These are phyloP conservation scores for Caenorhabditis remanei DNA, from an alignment of 1,140 invertebrate genomes.

Conservation along the genomic window DNA sequence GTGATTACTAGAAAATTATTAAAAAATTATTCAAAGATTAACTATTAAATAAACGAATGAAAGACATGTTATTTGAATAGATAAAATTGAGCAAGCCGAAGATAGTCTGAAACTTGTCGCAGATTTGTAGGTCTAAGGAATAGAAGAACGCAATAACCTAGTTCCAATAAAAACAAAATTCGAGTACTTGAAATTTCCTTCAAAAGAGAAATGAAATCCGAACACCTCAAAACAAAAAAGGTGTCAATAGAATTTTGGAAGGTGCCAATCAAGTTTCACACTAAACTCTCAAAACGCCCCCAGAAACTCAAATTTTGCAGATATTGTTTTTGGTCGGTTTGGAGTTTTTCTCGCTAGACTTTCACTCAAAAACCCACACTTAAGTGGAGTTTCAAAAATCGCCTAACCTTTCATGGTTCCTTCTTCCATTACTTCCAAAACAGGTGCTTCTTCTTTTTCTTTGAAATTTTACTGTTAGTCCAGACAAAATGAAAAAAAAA, in stretches of 20 bases:
- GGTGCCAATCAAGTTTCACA: slow-evolving; percentile 4
- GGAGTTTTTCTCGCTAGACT: neutral
- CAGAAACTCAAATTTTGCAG: neutral
- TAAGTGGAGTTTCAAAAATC: slow-evolving; percentile 17
- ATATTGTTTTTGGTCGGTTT: neutral
- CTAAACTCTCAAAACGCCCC: slow-evolving; percentile 5
- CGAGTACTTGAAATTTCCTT: neutral
- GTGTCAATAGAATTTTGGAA: neutral
- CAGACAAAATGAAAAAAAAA: slow-evolving; percentile 1
- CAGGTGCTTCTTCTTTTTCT: slow-evolving; percentile 22
- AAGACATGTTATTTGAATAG: no score
- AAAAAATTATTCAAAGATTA: no score
- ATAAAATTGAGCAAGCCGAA: no score
- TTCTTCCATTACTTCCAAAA: neutral
- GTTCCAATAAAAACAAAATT: no score
- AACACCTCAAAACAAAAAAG: neutral
- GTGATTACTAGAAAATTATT: neutral
- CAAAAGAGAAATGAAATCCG: no score
- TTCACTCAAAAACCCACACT: neutral
- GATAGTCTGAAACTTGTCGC: no score
- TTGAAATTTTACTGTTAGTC: neutral
- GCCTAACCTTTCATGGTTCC: neutral
- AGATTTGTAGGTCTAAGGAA: no score
- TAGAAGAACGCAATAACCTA: no score
- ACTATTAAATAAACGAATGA: no score